Evolutionary conservation across 1,140 invertebrate species (phyloP), one percentile per base, ranked within the genome.

Genomic region (Asbolus verrucosus): DNA sequence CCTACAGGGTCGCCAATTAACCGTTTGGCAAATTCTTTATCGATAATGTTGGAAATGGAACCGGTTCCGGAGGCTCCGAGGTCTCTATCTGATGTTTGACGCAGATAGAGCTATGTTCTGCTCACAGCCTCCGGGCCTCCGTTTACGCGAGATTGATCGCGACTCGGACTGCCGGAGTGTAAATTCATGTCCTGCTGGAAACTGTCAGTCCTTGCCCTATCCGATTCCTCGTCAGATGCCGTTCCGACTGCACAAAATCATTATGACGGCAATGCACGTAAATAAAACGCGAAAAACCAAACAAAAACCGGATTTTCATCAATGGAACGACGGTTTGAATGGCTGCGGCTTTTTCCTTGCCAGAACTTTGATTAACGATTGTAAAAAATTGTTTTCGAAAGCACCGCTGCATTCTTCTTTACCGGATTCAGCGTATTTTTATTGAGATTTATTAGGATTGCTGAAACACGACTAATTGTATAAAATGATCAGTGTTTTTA

Each of bases 91-190:
- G 39, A 39, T 50, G 41, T 60, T 54, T 68, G 59, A 41, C 19
- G 50, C 38, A 24, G 54, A 60, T 41, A 54, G 46, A 54, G 46
- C 46, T 54, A 54, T 54, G 46, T 54, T 54, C 46, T 54, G 46
- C 46, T 54, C 46, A 27, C 46, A n/a, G 46, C 46, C 46, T 54
- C 46, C 46, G 46, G 46, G 46, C 13, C 19, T n/a, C 46, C 46
- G 46, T 54, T 54, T 54, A 54, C 46, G 46, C 46, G 46, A 70
- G 68, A 70, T 70, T 70, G 68, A 70, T 70, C 54, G 54, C 38
- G 41, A 31, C 19, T 18, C 31, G 68, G 41, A 70, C 61, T 65
- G 33, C 41, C 46, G 43, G 61, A 70, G 68, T 70, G 61, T 70
- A 65, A 65, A 70, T 70, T 43, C 68, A 41, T 70, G 68, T 70